These are phyloP conservation scores for Thalassarche chlororhynchos DNA, from an alignment of 2,113 vertebrate species.

Conservation along the genomic window DNA sequence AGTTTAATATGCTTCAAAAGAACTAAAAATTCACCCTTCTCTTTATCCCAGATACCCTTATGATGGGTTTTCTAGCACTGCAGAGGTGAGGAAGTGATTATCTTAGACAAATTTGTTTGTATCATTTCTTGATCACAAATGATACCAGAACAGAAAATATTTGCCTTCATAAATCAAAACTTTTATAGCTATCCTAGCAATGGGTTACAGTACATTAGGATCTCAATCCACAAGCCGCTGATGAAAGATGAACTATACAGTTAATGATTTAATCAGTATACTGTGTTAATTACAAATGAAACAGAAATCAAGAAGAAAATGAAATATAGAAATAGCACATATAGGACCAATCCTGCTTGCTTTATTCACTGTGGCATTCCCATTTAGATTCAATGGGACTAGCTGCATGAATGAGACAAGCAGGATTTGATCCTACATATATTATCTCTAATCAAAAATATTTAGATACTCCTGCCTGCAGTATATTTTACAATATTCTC, in stretches of 20 bases:
- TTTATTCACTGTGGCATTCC: not conserved
- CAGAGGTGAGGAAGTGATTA: not conserved
- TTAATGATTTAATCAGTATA: constrained; percentile 54
- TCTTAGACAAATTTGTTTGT: constrained; percentile 42
- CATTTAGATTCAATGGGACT: not conserved
- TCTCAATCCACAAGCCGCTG: constrained; percentile 24
- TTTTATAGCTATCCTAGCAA: constrained; percentile 6
- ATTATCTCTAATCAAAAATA: not conserved
- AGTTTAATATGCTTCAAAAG: not conserved
- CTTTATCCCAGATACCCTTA: not conserved
- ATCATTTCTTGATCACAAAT: constrained; percentile 47
- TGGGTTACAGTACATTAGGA: constrained; percentile 34
- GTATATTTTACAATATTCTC: not conserved
- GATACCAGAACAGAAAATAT: constrained; percentile 47
- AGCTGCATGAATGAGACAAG: not conserved
- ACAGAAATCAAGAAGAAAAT: constrained; percentile 18
- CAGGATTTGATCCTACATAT: not conserved
- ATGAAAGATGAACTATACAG: constrained; percentile 15
- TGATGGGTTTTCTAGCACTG: not conserved
- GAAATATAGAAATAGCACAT: not conserved
- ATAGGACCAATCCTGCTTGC: not conserved
- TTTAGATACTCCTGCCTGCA: not conserved
- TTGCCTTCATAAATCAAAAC: constrained; percentile 52
- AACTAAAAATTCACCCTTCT: not conserved
- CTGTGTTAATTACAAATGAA: constrained; percentile 51